phyloP scores from a whole-genome alignment of 2,888 invertebrate genomes.

The Heliconius ethilla region DNA sequence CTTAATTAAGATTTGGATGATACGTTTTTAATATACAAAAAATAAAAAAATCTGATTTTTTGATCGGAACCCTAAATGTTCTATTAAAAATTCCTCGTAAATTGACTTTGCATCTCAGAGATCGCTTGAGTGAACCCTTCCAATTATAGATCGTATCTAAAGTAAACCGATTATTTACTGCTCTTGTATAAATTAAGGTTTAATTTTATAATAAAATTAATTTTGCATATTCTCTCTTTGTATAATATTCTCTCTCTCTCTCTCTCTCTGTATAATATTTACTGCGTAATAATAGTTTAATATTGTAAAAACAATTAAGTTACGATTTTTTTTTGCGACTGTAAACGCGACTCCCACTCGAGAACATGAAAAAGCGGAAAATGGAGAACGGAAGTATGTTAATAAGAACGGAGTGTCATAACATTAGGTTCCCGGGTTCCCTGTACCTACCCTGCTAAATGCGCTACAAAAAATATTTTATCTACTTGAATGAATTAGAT shows the following conservation, averaged over 20 bases:
- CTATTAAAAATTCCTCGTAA: slow-evolving; percentile 27
- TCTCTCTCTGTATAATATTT: not conserved
- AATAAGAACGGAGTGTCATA: not conserved
- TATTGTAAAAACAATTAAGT: not conserved
- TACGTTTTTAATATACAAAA: not conserved
- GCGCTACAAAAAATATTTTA: too few species aligned
- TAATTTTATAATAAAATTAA: slow-evolving; percentile 8
- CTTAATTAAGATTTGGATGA: too few species aligned
- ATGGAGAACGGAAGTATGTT: not conserved
- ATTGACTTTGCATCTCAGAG: slow-evolving; percentile 31
- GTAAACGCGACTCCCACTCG: not conserved
- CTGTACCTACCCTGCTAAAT: not conserved
- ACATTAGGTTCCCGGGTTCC: not conserved
- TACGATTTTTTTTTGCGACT: not conserved
- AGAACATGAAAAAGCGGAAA: too few species aligned
- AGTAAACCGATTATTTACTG: slow-evolving; percentile 31
- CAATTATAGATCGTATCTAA: slow-evolving; percentile 34
- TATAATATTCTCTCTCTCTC: not conserved
- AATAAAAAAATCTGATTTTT: not conserved
- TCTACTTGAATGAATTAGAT: not conserved
- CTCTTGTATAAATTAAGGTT: slow-evolving; percentile 26
- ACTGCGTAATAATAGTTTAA: not conserved
- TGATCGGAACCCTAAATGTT: slow-evolving; percentile 19
- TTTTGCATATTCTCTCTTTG: not conserved
- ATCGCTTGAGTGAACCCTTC: slow-evolving; percentile 30